Base-by-base conservation (phyloP, 2,797 vertebrate genomes). In the Danio choprae region DNA sequence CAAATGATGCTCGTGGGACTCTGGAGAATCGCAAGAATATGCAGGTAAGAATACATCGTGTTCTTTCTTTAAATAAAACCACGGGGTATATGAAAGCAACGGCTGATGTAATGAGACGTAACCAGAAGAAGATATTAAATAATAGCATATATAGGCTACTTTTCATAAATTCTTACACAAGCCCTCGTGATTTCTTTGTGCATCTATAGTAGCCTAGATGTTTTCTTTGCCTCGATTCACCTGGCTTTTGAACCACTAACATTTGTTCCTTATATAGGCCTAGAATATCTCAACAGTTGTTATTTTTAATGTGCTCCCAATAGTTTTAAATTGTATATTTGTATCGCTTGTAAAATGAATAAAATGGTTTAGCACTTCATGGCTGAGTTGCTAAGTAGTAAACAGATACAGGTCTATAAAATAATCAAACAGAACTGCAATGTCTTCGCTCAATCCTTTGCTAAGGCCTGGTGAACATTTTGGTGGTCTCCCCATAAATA, bases 1-100 rank as follows among this genome's bases (percentile, higher is more conserved):
- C 77, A 56, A 38, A 72, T 46, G 67, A 53, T 70, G 77, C 67
- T 71, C 56, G 13, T 9, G 56, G 13, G 36, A 79, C 76, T n/a
- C 50, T 8, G 29, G 48, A 70, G 48, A 53, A n/a, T 8, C 74
- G 29, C 40, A 9, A 15, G 15, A 29, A 70, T n/a, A 79, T 4
- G 11, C 44, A 79, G 48, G 62, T 76, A 55, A 76, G 62, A 68
- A 11, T 11, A 79, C 6, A 53, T 68, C 53, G 9, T n/a, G 13
- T 70, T 59, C 18, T 59, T 73, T 20, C 41, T 73, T 46, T 46
- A 59, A 20, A 38, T n/a, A 40, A 43, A 58, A 29, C 29, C 51
- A 20, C 16, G 16, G 15, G 16, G 68, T 11, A 36, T 2, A 68
- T 41, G 16, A 7, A 7, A 71, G 5, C 51, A 9, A 20, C 15